Evolutionary conservation across 2,113 vertebrate genomes (phyloP).

Genomic region (Anser brachyrhynchus): DNA sequence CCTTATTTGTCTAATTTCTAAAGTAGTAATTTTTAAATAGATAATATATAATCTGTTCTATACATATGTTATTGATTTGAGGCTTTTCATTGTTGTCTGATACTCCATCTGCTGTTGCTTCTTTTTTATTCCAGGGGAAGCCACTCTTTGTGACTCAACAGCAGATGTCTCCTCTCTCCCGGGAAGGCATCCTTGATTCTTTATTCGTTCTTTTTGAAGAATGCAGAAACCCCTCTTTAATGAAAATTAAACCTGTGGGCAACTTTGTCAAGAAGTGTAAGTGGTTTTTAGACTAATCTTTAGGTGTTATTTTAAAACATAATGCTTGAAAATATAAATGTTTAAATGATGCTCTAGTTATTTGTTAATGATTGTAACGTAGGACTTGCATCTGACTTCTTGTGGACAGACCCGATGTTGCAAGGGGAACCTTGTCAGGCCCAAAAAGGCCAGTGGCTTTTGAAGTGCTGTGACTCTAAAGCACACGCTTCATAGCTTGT

Average conservation of each 20-base stretch:
- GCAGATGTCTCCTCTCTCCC: constrained; percentile 81
- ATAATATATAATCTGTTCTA: constrained; percentile 63
- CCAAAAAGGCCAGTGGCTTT: background rate
- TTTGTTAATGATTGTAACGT: background rate
- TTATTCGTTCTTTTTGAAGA: constrained; percentile 91
- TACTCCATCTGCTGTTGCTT: constrained; percentile 77
- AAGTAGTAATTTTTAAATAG: constrained; percentile 18
- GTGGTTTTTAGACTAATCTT: constrained; percentile 48
- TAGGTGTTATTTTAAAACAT: background rate
- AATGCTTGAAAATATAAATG: background rate
- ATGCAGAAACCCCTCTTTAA: constrained; percentile 87
- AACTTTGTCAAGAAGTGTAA: constrained; percentile 95
- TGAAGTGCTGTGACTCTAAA: background rate
- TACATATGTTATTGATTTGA: constrained; percentile 75
- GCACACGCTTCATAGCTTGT: background rate
- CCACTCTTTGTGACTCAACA: constrained; percentile 79
- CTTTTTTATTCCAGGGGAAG: constrained; percentile 86
- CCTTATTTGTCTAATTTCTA: constrained; percentile 36
- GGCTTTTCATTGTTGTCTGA: constrained; percentile 79
- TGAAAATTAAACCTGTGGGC: constrained; percentile 90
- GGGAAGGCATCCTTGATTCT: constrained; percentile 92
- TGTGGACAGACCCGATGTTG: background rate
- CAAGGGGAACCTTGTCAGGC: background rate
- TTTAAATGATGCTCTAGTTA: background rate
- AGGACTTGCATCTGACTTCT: background rate